phyloP scores from a whole-genome alignment of 2,888 invertebrate species.

The Carpatolechia fugitivella region DNA sequence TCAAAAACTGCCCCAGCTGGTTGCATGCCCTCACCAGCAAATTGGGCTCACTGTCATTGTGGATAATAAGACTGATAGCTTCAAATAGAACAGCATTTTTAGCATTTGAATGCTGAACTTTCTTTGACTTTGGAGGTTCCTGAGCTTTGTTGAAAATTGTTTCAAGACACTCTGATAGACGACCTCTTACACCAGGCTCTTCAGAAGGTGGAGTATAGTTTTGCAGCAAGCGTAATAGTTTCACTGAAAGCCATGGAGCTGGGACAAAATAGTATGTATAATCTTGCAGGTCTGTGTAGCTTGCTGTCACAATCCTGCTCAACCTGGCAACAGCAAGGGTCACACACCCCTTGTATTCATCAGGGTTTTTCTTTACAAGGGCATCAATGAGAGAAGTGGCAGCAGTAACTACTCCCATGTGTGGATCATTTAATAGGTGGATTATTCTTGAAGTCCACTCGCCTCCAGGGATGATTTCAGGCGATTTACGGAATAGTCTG shows the following conservation, averaged over 20 bases:
- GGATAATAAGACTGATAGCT: slow-evolving; percentile 99
- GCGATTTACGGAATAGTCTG: slow-evolving; percentile 95
- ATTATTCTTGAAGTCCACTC: slow-evolving; percentile 99
- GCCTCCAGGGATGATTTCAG: slow-evolving; percentile 97
- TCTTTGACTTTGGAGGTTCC: slow-evolving; percentile 99
- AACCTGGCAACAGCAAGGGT: slow-evolving; percentile 98
- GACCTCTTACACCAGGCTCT: slow-evolving; percentile 94
- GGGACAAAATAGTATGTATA: slow-evolving; percentile 99
- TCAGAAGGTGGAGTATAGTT: slow-evolving; percentile 99
- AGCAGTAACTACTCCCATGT: slow-evolving; percentile 99
- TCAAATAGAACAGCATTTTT: slow-evolving; percentile 99
- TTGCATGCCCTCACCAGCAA: slow-evolving; percentile 98
- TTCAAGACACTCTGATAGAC: slow-evolving; percentile 98
- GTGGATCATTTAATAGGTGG: slow-evolving; percentile 98
- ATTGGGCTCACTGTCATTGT: slow-evolving; percentile 98
- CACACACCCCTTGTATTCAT: slow-evolving; percentile 99
- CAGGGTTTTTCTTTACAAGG: slow-evolving; percentile 98
- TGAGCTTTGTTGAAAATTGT: slow-evolving; percentile 99
- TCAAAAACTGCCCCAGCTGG: slow-evolving; percentile 98
- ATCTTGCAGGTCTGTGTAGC: slow-evolving; percentile 99
- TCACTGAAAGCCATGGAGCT: slow-evolving; percentile 99
- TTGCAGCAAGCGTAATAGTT: slow-evolving; percentile 95
- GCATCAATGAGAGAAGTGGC: slow-evolving; percentile 99
- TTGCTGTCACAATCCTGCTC: slow-evolving; percentile 98
- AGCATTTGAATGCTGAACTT: slow-evolving; percentile 99